Conservation (phyloP, 2,113 vertebrate species). For the Sphyrna mokarran region DNA sequence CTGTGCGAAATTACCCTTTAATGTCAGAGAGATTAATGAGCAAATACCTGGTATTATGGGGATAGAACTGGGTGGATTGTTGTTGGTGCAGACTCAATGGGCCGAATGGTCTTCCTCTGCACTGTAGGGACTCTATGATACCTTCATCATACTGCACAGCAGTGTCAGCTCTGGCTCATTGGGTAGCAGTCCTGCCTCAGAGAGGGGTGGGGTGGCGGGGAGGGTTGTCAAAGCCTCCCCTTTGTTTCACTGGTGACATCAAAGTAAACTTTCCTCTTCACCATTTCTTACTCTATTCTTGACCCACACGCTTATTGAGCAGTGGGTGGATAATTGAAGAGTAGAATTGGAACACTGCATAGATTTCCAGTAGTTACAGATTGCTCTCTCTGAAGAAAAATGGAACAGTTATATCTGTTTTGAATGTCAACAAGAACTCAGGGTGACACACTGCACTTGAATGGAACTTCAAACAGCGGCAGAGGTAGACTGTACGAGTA, state of each 20-base stretch:
- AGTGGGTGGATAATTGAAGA: neutral
- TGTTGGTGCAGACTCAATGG: too few relatives aligned
- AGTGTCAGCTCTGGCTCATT: too few relatives aligned
- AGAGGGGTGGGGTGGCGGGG: too few relatives aligned
- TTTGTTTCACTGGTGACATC: neutral
- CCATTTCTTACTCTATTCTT: neutral
- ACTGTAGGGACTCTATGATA: too few relatives aligned
- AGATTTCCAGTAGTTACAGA: neutral
- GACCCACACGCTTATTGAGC: neutral
- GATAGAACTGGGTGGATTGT: too few relatives aligned
- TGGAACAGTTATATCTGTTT: neutral
- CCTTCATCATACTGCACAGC: neutral
- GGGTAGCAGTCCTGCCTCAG: neutral
- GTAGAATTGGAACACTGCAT: neutral
- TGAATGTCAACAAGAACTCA: neutral
- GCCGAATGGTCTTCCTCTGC: too few relatives aligned
- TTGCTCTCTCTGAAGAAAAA: neutral
- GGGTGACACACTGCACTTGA: neutral
- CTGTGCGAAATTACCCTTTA: too few relatives aligned
- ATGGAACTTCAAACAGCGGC: neutral
- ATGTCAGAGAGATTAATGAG: too few relatives aligned
- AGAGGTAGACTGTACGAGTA: neutral
- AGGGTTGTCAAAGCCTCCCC: neutral
- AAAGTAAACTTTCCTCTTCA: neutral
- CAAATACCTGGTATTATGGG: too few relatives aligned